These are phyloP conservation scores for Cossypha caffra DNA, from an alignment of 2,797 vertebrate genomes.

Conservation along the genomic window DNA sequence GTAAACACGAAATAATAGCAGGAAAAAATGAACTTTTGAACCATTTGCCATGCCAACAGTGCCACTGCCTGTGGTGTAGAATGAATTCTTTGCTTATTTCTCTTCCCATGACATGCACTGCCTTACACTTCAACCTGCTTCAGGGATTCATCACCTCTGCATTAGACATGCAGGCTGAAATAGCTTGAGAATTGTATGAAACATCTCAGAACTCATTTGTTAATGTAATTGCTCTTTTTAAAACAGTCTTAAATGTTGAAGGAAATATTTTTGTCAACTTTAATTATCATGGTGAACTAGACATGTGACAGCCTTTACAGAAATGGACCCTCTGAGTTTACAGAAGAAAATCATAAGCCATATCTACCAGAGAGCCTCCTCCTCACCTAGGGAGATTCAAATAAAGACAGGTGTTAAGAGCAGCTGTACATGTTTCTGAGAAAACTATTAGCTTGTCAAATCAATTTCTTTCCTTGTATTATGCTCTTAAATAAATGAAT, in stretches of 20 bases:
- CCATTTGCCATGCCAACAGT: neutral
- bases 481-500: neutral
- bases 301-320: neutral
- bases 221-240: neutral
- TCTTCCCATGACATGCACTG: neutral
- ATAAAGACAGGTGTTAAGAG: neutral
- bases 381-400: neutral
- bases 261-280: neutral
- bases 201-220: neutral
- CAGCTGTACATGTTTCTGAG: neutral
- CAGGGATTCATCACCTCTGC: neutral
- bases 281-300: neutral
- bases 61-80: neutral
- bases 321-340: neutral
- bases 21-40: neutral
- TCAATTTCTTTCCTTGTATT: neutral
- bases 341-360: neutral
- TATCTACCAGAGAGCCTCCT: neutral
- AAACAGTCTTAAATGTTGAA: neutral
- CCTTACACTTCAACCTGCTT: neutral
- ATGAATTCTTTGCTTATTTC: neutral
- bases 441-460: neutral
- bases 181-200: neutral
- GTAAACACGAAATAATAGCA: neutral
- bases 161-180: neutral